phyloP scores from a whole-genome alignment of 2,888 invertebrate genomes.

The Theretra japonica region DNA sequence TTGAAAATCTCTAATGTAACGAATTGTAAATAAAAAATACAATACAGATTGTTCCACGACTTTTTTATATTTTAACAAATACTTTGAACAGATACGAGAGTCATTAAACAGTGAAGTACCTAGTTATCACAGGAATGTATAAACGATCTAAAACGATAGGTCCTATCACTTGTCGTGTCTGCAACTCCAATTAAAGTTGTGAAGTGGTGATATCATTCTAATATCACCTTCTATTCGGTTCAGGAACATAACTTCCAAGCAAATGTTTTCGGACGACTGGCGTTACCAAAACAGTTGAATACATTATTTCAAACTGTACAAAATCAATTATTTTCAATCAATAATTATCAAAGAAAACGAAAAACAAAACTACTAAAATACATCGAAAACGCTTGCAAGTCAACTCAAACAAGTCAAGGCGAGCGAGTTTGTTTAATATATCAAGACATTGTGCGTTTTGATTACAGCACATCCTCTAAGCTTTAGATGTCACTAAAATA shows the following conservation, averaged over 20 bases:
- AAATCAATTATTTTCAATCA: no score
- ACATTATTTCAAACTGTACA: no score
- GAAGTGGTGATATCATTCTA: conserved; percentile 15
- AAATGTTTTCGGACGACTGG: no score
- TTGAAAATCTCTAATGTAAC: no score
- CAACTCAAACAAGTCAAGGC: no score
- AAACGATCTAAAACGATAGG: conserved; percentile 14
- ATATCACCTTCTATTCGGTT: neutral
- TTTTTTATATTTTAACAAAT: no score
- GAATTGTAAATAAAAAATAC: no score
- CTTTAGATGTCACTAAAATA: conserved; percentile 25
- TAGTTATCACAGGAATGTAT: neutral
- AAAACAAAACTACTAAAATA: no score
- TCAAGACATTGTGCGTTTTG: neutral
- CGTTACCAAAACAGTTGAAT: no score
- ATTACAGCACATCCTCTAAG: conserved; percentile 20
- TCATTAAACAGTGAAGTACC: neutral
- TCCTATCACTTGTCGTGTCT: conserved; percentile 18
- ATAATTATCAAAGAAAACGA: no score
- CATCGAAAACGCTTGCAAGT: neutral
- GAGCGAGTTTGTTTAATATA: neutral
- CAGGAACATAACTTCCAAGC: neutral
- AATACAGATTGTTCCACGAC: no score
- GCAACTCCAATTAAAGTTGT: conserved; percentile 9
- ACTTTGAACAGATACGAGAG: no score